Evolutionary conservation across 2,797 vertebrate species (phyloP), one percentile per base, ranked within the genome.

Genomic region (Etheostoma perlongum): DNA sequence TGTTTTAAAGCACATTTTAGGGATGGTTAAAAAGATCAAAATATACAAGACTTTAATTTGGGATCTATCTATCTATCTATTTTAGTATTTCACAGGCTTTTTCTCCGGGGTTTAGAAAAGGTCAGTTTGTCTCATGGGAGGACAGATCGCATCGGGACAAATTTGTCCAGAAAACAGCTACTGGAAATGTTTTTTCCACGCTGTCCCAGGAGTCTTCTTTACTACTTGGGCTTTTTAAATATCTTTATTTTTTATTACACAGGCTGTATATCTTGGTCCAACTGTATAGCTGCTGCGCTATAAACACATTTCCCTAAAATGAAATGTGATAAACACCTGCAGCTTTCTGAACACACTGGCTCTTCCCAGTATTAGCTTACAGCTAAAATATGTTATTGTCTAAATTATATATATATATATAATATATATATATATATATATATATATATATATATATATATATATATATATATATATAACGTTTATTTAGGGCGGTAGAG

Each of bases 181-280:
- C 88, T 89, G 87, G 74, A 91, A 84, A 62, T 66, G 23, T 80
- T 77, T 89, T 89, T 86, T 71, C 72, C 83, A 67, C 14, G 6
- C 62, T 4, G 59, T 91, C 90, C 83, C 90, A 69, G 44, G 72
- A 83, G 90, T 57, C 60, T 25, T 86, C 46, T 65, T 18, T 21
- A 8, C 23, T 44, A 4, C 46, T 67, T 16, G 58, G 15, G 23
- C 52, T 54, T 54, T 62, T 30, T 30, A 30, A 6, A 5, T 15
- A 55, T 53, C 52, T 30, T 71, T 70, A 40, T 27, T 23, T 53
- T 64, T 58, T 49, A 51, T 66, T 9, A 12, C 44, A 57, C 27
- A 55, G 18, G 48, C 57, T 40, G 53, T 16, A 55, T 15, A 46
- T 70, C 42, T 16, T 13, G 4, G 72, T 58, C 70, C 73, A 70